These are phyloP conservation scores for Apamea sordens DNA, from an alignment of 2,888 invertebrate genomes.

Conservation along the genomic window DNA sequence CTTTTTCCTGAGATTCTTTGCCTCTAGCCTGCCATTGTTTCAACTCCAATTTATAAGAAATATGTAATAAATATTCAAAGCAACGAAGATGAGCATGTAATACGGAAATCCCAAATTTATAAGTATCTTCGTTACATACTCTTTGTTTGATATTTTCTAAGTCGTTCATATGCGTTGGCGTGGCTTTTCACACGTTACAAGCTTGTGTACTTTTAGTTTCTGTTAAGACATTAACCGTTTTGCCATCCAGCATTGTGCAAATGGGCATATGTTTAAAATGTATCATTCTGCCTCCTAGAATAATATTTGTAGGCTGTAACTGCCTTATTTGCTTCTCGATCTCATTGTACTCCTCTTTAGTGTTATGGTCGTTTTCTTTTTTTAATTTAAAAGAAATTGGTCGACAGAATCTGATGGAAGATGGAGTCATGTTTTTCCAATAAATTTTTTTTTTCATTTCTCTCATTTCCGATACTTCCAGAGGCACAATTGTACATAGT, in stretches of 20 bases:
- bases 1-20: slow-evolving; percentile 5
- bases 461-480: no score
- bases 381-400: no score
- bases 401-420: no score
- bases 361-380: no score
- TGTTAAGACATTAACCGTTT: slow-evolving; percentile 11
- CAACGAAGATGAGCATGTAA: slow-evolving; percentile 4
- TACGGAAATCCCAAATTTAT: slow-evolving; percentile 9
- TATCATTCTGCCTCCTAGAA: no score
- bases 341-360: no score
- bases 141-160: slow-evolving; percentile 3
- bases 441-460: no score
- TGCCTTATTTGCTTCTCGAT: no score
- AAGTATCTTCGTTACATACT: slow-evolving; percentile 8
- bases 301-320: no score
- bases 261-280: no score
- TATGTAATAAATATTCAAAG: slow-evolving; percentile 13
- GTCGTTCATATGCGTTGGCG: background rate
- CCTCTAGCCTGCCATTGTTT: slow-evolving; percentile 10
- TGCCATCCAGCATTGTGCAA: slow-evolving; percentile 15
- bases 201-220: slow-evolving; percentile 20
- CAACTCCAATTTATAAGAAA: slow-evolving; percentile 8
- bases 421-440: no score
- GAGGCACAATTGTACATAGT: no score
- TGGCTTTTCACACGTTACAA: slow-evolving; percentile 6